Percentiles rank a stretch among this genome's conserved stretches.
phyloP scores from a whole-genome alignment of 2,888 invertebrate species.

The Lutraria lutraria region DNA sequence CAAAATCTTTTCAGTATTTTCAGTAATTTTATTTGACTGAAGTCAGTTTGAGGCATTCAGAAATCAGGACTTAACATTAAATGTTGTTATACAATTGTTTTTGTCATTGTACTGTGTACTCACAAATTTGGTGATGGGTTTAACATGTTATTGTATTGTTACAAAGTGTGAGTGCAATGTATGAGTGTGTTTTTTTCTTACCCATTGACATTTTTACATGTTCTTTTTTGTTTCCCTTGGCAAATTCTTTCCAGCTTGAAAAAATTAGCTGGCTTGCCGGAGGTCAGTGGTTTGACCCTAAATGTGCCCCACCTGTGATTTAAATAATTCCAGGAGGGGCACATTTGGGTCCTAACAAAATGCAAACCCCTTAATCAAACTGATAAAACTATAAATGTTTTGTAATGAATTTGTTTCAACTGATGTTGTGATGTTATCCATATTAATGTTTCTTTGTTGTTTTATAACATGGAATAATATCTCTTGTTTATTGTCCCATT shows the following conservation, averaged over 20 bases:
- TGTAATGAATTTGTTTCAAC: no score
- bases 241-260: no score
- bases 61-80: not conserved
- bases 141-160: not conserved
- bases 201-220: no score
- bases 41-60: not conserved
- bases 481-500: not conserved
- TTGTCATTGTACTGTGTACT: not conserved
- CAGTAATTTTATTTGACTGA: no score
- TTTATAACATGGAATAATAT: not conserved
- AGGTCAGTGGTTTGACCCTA: not conserved
- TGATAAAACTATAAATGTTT: no score
- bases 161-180: conserved; percentile 3
- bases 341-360: not conserved
- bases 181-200: not conserved
- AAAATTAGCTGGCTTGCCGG: not conserved
- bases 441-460: no score
- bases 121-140: not conserved
- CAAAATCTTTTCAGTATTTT: not conserved
- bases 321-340: not conserved
- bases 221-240: no score
- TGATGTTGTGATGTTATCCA: no score
- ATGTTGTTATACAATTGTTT: not conserved
- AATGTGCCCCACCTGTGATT: not conserved
- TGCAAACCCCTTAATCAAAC: not conserved